These are phyloP conservation scores for Anthoscopus minutus DNA, from an alignment of 2,113 vertebrate species.

Conservation along the genomic window DNA sequence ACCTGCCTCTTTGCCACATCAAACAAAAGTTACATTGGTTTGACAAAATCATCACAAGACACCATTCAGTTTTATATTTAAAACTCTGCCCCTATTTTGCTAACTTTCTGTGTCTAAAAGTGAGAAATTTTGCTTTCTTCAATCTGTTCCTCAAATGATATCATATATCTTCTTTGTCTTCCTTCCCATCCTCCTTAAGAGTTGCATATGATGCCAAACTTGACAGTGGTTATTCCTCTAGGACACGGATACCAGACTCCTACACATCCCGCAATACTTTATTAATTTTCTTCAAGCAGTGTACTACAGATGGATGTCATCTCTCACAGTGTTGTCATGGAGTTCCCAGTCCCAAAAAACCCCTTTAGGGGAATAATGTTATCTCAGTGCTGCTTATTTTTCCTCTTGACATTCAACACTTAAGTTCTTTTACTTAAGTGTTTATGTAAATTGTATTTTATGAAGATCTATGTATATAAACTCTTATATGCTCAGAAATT, in stretches of 20 bases:
- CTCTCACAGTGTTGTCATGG: background rate
- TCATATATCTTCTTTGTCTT: background rate
- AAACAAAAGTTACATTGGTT: background rate
- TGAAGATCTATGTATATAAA: background rate
- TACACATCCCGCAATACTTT: accelerated
- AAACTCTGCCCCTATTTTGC: background rate
- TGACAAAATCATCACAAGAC: background rate
- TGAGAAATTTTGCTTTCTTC: background rate
- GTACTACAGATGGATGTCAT: background rate
- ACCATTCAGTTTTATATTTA: background rate
- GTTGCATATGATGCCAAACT: background rate
- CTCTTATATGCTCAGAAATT: background rate
- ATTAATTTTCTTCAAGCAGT: background rate
- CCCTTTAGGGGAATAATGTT: background rate
- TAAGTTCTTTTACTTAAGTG: background rate
- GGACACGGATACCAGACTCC: background rate
- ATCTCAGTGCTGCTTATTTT: background rate
- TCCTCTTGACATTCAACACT: background rate
- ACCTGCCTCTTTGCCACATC: background rate
- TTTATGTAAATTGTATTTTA: background rate
- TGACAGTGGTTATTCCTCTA: background rate
- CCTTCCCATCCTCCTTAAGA: background rate
- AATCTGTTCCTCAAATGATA: background rate
- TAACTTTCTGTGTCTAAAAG: background rate
- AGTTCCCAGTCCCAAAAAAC: background rate